phyloP scores from a whole-genome alignment of 2,113 vertebrate genomes.

The Nothocercus nigrocapillus region DNA sequence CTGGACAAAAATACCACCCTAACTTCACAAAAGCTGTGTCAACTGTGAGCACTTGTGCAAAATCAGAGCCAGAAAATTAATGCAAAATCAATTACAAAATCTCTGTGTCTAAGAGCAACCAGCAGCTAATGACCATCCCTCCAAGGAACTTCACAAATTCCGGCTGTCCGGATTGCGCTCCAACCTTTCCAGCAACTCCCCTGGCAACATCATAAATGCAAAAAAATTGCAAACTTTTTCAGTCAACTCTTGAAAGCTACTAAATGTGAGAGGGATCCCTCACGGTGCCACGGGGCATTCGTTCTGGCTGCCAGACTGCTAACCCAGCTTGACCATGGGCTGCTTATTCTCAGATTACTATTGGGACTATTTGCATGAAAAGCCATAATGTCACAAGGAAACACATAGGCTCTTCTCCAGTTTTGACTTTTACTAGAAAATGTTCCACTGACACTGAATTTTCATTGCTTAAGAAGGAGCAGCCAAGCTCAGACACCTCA shows the following conservation, averaged over 20 bases:
- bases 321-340: not conserved
- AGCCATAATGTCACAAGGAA: not conserved
- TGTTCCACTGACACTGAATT: not conserved
- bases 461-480: not conserved
- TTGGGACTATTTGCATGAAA: not conserved
- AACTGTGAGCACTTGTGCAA: not conserved
- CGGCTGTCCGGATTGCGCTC: not conserved
- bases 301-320: not conserved
- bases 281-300: not conserved
- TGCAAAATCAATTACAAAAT: conserved; percentile 47
- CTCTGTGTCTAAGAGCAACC: not conserved
- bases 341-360: not conserved
- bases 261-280: too few species aligned
- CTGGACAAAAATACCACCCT: not conserved
- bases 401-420: fast-evolving
- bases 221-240: not conserved
- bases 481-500: not conserved
- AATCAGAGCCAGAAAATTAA: conserved; percentile 29
- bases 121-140: not conserved
- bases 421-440: not conserved
- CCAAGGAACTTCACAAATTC: not conserved
- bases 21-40: not conserved
- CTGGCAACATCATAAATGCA: not conserved
- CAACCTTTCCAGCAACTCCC: not conserved
- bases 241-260: not conserved